Base-by-base conservation (phyloP, 2,888 invertebrate species). In the Lasioglossum vierecki region DNA sequence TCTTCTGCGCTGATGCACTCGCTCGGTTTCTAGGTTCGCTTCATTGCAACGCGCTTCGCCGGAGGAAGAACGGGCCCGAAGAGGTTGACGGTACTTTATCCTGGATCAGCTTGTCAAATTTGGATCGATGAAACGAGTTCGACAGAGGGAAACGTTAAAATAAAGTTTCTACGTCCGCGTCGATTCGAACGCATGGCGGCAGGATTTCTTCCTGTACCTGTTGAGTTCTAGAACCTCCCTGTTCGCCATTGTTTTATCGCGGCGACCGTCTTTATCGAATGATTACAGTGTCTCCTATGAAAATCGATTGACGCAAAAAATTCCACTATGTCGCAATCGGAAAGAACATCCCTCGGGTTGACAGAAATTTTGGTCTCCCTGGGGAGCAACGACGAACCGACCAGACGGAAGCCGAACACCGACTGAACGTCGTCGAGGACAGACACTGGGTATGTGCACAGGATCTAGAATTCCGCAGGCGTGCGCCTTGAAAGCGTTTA, bases 391-490 rank as follows among this genome's bases (percentile, higher is more conserved):
- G 30, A 30, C 63, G 46, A 87, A 83, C 80, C 70, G 76, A 83
- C 87, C 74, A 83, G 80, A 75, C 86, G 84, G 83, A 85, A 87
- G 84, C 88, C 73, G 70, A 83, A 82, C 78, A 76, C 66, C 70
- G 76, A 91, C 91, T 90, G 85, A 89, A 83, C 82, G 78, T 83
- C 71, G 80, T 82, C 79, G 79, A 57, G 76, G 81, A 88, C 81
- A 84, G 81, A 82, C 84, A 83, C 89, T 73, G 83, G 73, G 79
- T 77, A 80, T 74, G 83, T 86, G 85, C 86, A 85, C 86, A 71
- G 88, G 89, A 88, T 87, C 87, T 84, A 83, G 89, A 91, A 92
- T 92, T 92, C 91, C 91, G 90, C 90, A 92, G 91, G 93, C 92
- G 93, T 93, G 92, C 91, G 88, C 90, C 82, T 83, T 88, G 88